phyloP scores from a whole-genome alignment of 2,888 invertebrate species.

The Aquatica leii region DNA sequence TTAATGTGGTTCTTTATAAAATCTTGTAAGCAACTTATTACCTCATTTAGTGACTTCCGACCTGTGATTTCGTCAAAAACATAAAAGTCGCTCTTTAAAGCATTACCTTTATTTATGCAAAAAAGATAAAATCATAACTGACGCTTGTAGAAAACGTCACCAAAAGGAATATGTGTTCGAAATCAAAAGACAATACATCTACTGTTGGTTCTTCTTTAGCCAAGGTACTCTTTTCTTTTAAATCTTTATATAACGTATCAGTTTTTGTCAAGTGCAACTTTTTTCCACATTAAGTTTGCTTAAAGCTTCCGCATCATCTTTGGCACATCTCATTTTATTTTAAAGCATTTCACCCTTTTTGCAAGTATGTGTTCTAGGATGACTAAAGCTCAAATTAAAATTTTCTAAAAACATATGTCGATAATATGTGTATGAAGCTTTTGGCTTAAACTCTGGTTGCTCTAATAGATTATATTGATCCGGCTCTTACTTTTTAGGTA shows the following conservation, averaged over 20 bases:
- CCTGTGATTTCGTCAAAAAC: background rate
- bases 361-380: background rate
- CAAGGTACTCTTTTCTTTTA: background rate
- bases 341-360: background rate
- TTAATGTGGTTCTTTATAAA: background rate
- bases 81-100: background rate
- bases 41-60: background rate
- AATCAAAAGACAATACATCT: background rate
- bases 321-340: background rate
- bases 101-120: background rate
- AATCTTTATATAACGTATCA: slow-evolving; percentile 14
- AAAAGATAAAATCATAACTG: background rate
- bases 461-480: background rate
- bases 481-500: background rate
- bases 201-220: background rate
- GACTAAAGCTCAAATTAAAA: background rate
- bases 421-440: background rate
- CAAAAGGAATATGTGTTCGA: background rate
- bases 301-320: background rate
- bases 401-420: background rate
- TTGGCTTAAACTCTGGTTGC: no score
- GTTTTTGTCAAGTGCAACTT: background rate
- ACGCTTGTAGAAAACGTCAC: background rate
- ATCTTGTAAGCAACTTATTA: background rate
- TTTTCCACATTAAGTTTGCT: background rate